Evolutionary conservation across 2,113 vertebrate genomes (phyloP).

Genomic region (Hemicordylus capensis): DNA sequence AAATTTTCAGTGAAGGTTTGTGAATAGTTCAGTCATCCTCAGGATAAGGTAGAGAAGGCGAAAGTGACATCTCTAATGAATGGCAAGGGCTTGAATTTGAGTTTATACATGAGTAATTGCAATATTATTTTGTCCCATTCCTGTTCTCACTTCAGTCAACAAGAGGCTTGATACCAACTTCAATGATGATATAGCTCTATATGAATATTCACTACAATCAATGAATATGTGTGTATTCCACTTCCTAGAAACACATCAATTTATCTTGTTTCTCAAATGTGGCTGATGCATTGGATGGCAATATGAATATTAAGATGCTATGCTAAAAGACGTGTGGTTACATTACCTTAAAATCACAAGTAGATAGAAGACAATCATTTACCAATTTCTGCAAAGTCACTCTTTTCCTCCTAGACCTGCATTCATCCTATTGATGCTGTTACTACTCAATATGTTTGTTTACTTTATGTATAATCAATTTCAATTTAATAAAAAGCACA

Average conservation of each 20-base stretch:
- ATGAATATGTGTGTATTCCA: neutral
- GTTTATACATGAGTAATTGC: neutral
- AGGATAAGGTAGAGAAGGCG: neutral
- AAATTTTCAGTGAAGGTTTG: neutral
- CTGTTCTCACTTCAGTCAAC: neutral
- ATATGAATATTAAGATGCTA: neutral
- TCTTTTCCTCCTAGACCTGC: too few species aligned
- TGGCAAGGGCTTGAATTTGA: neutral
- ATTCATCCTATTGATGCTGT: too few species aligned
- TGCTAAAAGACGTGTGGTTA: slow-evolving; percentile 1
- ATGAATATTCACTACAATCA: neutral
- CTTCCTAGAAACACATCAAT: slow-evolving; percentile 12
- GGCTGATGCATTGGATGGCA: slow-evolving; percentile 6
- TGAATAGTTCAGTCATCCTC: neutral
- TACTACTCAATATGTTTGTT: too few species aligned
- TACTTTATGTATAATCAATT: too few species aligned
- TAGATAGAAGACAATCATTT: too few species aligned
- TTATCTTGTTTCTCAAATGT: neutral
- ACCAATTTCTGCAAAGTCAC: too few species aligned
- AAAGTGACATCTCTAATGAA: neutral
- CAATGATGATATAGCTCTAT: neutral
- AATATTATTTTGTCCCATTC: neutral
- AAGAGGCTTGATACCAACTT: neutral
- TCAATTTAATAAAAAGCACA: too few species aligned
- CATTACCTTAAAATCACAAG: neutral